A percentile compares a stretch with the other conserved stretches of the same genome.
Conservation (phyloP, 2,888 invertebrate genomes). For the Patella caerulea region DNA sequence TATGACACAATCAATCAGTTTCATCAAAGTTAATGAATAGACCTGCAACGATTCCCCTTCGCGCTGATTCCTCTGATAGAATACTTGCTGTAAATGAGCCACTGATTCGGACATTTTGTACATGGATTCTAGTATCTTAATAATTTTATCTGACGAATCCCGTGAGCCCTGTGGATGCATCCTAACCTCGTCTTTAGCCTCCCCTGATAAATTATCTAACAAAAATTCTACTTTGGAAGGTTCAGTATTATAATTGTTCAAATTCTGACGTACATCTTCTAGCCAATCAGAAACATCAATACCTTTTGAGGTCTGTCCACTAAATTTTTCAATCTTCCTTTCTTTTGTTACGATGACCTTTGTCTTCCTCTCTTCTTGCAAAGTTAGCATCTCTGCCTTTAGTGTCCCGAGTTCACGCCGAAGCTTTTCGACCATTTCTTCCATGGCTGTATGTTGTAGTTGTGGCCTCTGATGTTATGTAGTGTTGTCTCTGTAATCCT, state of each 20-base stretch:
- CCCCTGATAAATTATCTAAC: neutral
- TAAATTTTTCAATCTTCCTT: no score
- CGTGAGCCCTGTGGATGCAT: neutral
- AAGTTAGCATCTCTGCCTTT: no score
- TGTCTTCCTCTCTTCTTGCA: no score
- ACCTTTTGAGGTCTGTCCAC: no score
- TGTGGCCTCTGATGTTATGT: no score
- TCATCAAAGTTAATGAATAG: neutral
- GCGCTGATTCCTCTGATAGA: neutral
- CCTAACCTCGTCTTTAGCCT: neutral
- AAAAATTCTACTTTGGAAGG: slow-evolving; percentile 8
- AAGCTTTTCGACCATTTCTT: no score
- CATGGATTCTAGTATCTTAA: neutral
- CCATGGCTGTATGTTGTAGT: no score
- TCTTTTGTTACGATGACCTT: no score
- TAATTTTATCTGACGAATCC: neutral
- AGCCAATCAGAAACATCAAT: neutral
- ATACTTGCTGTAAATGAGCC: neutral
- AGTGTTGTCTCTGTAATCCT: no score
- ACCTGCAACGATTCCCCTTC: neutral
- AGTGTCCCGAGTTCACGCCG: no score
- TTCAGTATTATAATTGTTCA: neutral
- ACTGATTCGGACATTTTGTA: no score
- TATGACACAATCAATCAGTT: neutral
- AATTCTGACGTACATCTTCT: neutral